These are phyloP conservation scores for Platyrinchus mystaceus DNA, from an alignment of 2,797 vertebrate genomes.

Conservation along the genomic window DNA sequence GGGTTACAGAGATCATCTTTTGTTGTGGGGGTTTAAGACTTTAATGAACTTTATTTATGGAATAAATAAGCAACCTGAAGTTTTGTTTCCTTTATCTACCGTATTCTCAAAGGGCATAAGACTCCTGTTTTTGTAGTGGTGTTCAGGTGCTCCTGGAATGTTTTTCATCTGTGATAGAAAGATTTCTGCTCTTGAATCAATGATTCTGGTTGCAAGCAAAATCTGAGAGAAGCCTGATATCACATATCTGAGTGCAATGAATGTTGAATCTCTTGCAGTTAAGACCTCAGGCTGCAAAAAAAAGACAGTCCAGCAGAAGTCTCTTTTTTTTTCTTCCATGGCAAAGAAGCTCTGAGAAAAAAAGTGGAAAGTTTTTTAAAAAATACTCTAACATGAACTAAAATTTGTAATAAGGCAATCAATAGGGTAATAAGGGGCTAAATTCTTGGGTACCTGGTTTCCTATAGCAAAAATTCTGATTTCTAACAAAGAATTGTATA, in stretches of 20 bases:
- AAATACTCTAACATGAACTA: neutral
- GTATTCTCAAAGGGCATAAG: neutral
- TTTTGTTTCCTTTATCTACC: neutral
- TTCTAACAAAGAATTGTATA: neutral
- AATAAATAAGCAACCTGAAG: neutral
- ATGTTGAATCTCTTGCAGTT: neutral
- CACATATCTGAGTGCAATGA: accelerated
- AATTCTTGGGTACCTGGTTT: neutral
- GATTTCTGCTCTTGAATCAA: neutral
- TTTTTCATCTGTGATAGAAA: neutral
- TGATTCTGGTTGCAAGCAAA: neutral
- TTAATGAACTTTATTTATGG: neutral
- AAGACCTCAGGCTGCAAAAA: neutral
- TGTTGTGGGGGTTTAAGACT: neutral
- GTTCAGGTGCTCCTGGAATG: neutral
- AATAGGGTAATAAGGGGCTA: neutral
- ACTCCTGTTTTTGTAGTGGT: neutral
- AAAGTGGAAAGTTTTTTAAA: neutral
- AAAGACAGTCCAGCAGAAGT: neutral
- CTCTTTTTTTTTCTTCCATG: accelerated
- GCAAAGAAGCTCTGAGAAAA: neutral
- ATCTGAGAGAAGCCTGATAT: neutral
- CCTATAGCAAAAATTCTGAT: neutral
- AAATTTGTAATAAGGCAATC: neutral
- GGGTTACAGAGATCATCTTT: neutral